Percentiles rank a stretch among this genome's conserved stretches.
phyloP scores from a whole-genome alignment of 2,113 vertebrate genomes.

The Cyanoliseus patagonus region DNA sequence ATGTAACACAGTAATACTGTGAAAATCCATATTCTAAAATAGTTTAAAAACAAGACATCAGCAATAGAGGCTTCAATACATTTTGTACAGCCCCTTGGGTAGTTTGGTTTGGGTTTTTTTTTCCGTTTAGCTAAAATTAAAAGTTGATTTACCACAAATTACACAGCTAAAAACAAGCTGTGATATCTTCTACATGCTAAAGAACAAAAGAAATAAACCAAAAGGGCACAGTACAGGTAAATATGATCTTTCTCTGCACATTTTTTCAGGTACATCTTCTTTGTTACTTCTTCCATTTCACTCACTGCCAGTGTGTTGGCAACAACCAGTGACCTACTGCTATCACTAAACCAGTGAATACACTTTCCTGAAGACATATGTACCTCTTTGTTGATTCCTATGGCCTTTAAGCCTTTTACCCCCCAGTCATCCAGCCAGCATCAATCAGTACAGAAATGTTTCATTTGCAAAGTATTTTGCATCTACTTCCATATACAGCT shows the following conservation, averaged over 20 bases:
- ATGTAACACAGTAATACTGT: background rate
- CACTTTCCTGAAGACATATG: rapidly evolving
- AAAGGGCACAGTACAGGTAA: background rate
- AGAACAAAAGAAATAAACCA: background rate
- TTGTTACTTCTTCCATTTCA: background rate
- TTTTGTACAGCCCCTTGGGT: rapidly evolving
- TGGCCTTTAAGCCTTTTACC: background rate
- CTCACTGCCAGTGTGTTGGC: background rate
- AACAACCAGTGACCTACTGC: background rate
- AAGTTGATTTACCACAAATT: background rate
- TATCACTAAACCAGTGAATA: background rate
- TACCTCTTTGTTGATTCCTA: background rate
- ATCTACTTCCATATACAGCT: background rate
- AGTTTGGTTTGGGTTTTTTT: background rate
- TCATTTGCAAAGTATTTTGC: background rate
- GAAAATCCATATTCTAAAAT: background rate
- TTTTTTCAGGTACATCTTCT: background rate
- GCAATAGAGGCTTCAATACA: background rate
- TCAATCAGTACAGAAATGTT: background rate
- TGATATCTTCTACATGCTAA: background rate
- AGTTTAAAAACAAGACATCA: background rate
- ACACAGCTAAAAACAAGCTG: background rate
- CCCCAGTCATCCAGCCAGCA: background rate
- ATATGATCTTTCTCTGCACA: rapidly evolving
- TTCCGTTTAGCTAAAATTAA: background rate